phyloP scores from a whole-genome alignment of 2,113 vertebrate species.

The Hyaena hyaena region DNA sequence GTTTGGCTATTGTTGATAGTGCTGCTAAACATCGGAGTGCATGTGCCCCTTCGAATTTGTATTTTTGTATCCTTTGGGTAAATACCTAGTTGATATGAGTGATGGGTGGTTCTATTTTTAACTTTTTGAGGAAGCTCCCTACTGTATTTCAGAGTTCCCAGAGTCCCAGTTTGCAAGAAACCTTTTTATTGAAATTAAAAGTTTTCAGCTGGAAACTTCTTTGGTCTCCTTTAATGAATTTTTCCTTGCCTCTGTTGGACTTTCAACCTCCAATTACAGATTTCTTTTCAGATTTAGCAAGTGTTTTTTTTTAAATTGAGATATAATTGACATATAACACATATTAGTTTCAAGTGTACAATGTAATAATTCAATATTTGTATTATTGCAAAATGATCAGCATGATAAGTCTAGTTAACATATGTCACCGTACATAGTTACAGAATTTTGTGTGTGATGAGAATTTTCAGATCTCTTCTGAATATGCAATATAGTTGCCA shows the following conservation, averaged over 20 bases:
- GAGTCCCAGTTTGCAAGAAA: background rate
- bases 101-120: background rate
- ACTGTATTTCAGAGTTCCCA: background rate
- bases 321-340: background rate
- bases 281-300: background rate
- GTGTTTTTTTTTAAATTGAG: background rate
- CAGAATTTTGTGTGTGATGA: background rate
- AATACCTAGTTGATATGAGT: background rate
- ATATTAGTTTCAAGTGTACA: background rate
- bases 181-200: background rate
- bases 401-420: background rate
- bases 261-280: background rate
- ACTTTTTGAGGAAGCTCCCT: background rate
- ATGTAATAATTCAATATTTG: background rate
- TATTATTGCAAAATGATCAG: background rate
- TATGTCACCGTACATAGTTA: background rate
- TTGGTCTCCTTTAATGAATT: background rate
- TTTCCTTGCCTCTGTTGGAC: background rate
- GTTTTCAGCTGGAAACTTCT: background rate
- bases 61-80: background rate
- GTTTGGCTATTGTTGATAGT: background rate
- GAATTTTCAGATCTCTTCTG: background rate
- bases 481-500: background rate
- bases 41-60: background rate
- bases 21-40: background rate